Evolutionary conservation across 1,140 invertebrate genomes (phyloP), one percentile per base, ranked within the genome.

Genomic region (Pseudomyrmex sp.): DNA sequence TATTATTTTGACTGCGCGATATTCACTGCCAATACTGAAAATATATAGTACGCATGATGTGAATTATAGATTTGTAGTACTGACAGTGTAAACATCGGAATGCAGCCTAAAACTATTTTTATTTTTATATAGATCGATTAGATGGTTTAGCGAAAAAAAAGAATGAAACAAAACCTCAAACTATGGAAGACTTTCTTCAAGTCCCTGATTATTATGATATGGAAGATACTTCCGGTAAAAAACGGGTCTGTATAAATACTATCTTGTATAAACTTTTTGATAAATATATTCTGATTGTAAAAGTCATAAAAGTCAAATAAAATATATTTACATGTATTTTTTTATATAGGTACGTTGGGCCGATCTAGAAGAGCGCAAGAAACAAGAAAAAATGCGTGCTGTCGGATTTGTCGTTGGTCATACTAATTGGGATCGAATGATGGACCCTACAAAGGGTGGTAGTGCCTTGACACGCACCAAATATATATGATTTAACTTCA

Each of bases 361-460:
- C n/a, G 98, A 99, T 95, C 95, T 99, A 89, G 98, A 99, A 95
- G 98, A 99, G 94, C 96, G 97, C 89, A 97, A 97, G 87, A 94
- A 97, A 87, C 98, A 99, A 94, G 97, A 98, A 91, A 97, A 98
- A 94, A 97, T 98, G 96, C 96, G 98, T 35, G 98, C 98, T 13
- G 97, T 99, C 68, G 98, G 98, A 15, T 99, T 99, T 94, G 98
- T 99, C 52, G 97, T 99, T 61, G 98, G 98, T 3, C 98, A 98
- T 87, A 98, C 98, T 0, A 97, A 99, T 93, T 99, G 98, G 98
- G 96, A 97, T 75, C 95, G 98, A 89, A 98, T 99, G 97, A 98
- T 98, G 93, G 98, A 99, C 94, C 97, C 98, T 12, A 97, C 97
- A n/a, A 96, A 96, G 91, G 98, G 98, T 2, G 96, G 97, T 86